Evolutionary conservation across 2,797 vertebrate species (phyloP).

Genomic region (Atherinosoma microstoma): DNA sequence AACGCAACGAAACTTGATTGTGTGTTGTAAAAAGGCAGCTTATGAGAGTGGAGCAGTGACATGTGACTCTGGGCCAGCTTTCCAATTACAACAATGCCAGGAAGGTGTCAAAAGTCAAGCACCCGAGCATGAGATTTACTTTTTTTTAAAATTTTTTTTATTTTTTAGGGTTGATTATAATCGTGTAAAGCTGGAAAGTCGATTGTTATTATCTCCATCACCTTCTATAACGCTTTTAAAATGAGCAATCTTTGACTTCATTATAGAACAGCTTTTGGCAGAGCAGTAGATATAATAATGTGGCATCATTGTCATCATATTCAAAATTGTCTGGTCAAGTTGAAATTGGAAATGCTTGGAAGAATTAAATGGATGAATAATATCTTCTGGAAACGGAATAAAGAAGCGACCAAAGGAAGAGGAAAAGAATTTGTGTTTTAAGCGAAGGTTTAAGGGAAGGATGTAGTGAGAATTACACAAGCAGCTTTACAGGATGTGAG

Average conservation of each 20-base stretch:
- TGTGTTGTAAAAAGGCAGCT: not conserved
- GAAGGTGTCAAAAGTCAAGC: not conserved
- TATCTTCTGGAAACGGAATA: not conserved
- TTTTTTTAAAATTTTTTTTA: not conserved
- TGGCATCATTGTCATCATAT: not conserved
- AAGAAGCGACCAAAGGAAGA: not conserved
- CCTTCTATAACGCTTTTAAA: not conserved
- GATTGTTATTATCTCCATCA: not conserved
- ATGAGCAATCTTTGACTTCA: slow-evolving; percentile 1
- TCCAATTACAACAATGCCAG: not conserved
- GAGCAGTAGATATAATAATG: not conserved
- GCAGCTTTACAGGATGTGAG: not conserved
- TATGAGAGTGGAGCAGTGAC: not conserved
- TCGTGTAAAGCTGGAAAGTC: not conserved
- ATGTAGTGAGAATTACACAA: not conserved
- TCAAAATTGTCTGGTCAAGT: not conserved
- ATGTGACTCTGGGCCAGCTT: not conserved
- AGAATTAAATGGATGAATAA: not conserved
- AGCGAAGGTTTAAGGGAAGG: not conserved
- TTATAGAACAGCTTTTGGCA: not conserved
- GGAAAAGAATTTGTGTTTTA: not conserved
- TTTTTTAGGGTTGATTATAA: not conserved
- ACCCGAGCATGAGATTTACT: not conserved
- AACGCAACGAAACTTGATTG: not conserved
- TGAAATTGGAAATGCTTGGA: not conserved